Conservation (phyloP, 1,140 invertebrate species). For the Drosophila kikkawai region DNA sequence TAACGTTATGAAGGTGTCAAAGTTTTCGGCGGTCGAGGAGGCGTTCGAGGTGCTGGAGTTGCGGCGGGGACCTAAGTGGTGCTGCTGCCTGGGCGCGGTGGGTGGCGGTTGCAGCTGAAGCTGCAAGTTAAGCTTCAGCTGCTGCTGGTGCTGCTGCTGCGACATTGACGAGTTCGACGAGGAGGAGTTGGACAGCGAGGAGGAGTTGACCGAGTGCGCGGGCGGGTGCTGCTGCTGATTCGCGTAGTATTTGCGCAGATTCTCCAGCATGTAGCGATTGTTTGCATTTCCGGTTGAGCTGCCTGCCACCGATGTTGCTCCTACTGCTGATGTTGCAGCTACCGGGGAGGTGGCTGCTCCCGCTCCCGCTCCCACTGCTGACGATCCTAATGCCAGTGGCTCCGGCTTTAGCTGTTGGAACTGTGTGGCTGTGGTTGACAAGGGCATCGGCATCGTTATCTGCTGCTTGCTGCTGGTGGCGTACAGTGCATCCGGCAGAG, state of each 20-base stretch:
- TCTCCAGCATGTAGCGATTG: conserved; percentile 80
- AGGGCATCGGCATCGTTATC: conserved; percentile 26
- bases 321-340: conserved; percentile 20
- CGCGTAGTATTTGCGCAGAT: conserved; percentile 80
- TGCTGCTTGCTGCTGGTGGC: conserved; percentile 74
- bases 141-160: conserved; percentile 67
- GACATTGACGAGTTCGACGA: conserved; percentile 82
- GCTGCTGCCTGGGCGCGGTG: conserved; percentile 50
- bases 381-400: conserved; percentile 26
- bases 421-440: conserved; percentile 41
- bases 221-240: conserved; percentile 80
- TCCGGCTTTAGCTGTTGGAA: conserved; percentile 37
- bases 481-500: conserved; percentile 60
- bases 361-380: conserved; percentile 11
- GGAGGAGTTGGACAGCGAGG: conserved; percentile 80
- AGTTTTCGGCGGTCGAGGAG: conserved; percentile 80
- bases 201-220: conserved; percentile 76
- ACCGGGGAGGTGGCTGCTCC: conserved; percentile 17
- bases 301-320: conserved; percentile 20
- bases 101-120: conserved; percentile 41
- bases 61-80: conserved; percentile 66
- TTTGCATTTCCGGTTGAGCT: conserved; percentile 52
- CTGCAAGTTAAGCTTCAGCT: conserved; percentile 45
- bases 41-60: conserved; percentile 80
- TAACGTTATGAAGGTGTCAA: conserved; percentile 77